These are phyloP conservation scores for Scaptomyza parva DNA, from an alignment of 2,888 invertebrate species.

Conservation along the genomic window DNA sequence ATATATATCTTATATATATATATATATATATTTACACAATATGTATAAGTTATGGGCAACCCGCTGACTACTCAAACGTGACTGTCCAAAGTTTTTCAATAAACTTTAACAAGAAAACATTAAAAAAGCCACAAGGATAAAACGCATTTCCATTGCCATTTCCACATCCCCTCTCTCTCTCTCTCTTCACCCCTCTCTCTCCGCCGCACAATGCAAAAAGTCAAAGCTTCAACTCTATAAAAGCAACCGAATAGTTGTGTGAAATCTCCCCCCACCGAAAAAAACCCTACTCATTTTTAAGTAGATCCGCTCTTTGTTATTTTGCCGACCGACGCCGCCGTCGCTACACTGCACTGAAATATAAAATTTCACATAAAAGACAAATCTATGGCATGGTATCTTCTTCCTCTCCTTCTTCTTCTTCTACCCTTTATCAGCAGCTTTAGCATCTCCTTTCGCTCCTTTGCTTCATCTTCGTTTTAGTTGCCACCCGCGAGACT, in stretches of 20 bases:
- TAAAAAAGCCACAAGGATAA: constrained; percentile 78
- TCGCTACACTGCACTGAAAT: constrained; percentile 54
- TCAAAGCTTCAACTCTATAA: constrained; percentile 73
- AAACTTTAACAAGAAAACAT: constrained; percentile 81
- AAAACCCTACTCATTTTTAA: constrained; percentile 13
- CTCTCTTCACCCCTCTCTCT: background rate
- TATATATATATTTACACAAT: constrained; percentile 7
- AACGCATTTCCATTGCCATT: constrained; percentile 68
- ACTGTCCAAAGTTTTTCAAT: constrained; percentile 80
- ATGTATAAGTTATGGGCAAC: constrained; percentile 59
- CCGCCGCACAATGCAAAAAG: constrained; percentile 41
- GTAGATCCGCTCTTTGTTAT: constrained; percentile 47
- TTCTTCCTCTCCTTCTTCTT: constrained; percentile 23
- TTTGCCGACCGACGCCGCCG: constrained; percentile 33
- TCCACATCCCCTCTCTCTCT: constrained; percentile 28
- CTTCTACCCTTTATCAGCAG: background rate
- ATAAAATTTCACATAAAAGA: constrained; percentile 76
- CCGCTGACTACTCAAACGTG: constrained; percentile 81
- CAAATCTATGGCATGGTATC: constrained; percentile 72
- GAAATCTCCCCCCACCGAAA: constrained; percentile 25
- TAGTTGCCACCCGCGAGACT: constrained; percentile 65
- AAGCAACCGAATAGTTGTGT: constrained; percentile 76
- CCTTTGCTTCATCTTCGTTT: constrained; percentile 22
- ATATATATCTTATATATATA: constrained; percentile 10
- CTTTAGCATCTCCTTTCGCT: background rate